These are phyloP conservation scores for Mythimna impura DNA, from an alignment of 2,888 invertebrate species.

Conservation along the genomic window DNA sequence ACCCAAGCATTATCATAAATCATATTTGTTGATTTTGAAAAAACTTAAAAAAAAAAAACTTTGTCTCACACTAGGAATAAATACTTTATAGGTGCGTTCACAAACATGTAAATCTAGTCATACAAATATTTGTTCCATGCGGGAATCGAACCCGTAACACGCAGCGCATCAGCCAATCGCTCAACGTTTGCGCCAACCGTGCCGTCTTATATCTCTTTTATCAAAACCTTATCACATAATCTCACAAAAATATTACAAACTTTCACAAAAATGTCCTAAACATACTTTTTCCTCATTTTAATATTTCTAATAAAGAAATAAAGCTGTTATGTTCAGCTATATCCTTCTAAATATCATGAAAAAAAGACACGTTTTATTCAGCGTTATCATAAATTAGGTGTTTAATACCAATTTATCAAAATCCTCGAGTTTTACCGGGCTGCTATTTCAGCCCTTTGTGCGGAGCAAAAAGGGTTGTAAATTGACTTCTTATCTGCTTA, in stretches of 20 bases:
- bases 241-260: not conserved
- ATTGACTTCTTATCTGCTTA: slow-evolving; percentile 46
- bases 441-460: slow-evolving; percentile 39
- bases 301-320: slow-evolving; percentile 29
- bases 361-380: not conserved
- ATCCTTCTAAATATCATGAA: slow-evolving; percentile 12
- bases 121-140: too few species aligned
- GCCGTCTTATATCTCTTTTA: too few species aligned
- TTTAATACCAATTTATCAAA: slow-evolving; percentile 42
- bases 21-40: too few species aligned
- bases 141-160: too few species aligned
- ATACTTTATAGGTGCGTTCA: too few species aligned
- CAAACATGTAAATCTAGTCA: too few species aligned
- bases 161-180: too few species aligned
- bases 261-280: slow-evolving; percentile 13
- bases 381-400: slow-evolving; percentile 47
- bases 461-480: slow-evolving; percentile 45
- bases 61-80: too few species aligned
- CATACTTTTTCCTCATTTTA: slow-evolving; percentile 8
- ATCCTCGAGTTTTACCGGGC: slow-evolving; percentile 28
- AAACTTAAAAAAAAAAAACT: too few species aligned
- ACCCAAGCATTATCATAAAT: too few species aligned
- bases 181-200: too few species aligned
- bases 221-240: not conserved
- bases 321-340: slow-evolving; percentile 15